These are phyloP conservation scores for Temnothorax ravouxi DNA, from an alignment of 2,888 invertebrate species.

Conservation along the genomic window DNA sequence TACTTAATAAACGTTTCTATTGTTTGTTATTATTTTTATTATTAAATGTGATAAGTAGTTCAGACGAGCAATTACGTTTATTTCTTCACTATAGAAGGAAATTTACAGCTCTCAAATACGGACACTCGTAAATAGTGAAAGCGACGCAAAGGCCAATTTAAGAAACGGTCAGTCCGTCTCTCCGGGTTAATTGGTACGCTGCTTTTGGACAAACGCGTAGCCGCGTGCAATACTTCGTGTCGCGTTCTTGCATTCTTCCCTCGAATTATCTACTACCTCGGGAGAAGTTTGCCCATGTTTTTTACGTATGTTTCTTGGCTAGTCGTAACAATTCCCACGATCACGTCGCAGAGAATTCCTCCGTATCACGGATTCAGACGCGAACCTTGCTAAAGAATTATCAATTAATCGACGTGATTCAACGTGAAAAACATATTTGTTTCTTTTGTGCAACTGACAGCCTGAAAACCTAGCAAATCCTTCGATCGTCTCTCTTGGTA, in stretches of 20 bases:
- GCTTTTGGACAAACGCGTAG: conserved; percentile 44
- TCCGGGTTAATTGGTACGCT: conserved; percentile 43
- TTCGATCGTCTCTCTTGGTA: neutral
- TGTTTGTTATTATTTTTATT: neutral
- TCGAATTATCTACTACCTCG: conserved; percentile 46
- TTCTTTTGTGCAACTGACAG: neutral
- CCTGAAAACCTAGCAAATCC: neutral
- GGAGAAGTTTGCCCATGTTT: conserved; percentile 38
- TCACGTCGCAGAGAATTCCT: neutral
- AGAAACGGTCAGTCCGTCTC: conserved; percentile 16
- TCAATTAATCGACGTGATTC: conserved; percentile 10
- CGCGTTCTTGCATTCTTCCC: conserved; percentile 12
- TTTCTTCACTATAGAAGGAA: conserved; percentile 10
- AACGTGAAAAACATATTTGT: neutral
- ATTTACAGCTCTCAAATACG: conserved; percentile 17
- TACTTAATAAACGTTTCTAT: neutral
- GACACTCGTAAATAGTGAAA: conserved; percentile 31
- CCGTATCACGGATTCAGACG: neutral
- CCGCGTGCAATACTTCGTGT: conserved; percentile 12
- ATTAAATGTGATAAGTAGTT: neutral
- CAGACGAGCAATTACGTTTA: neutral
- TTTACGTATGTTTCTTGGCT: neutral
- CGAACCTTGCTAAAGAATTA: neutral
- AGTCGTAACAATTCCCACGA: conserved; percentile 21
- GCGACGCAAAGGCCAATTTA: conserved; percentile 28